Conservation (phyloP, 2,797 vertebrate species). For the Hapalemur alaotrensis region DNA sequence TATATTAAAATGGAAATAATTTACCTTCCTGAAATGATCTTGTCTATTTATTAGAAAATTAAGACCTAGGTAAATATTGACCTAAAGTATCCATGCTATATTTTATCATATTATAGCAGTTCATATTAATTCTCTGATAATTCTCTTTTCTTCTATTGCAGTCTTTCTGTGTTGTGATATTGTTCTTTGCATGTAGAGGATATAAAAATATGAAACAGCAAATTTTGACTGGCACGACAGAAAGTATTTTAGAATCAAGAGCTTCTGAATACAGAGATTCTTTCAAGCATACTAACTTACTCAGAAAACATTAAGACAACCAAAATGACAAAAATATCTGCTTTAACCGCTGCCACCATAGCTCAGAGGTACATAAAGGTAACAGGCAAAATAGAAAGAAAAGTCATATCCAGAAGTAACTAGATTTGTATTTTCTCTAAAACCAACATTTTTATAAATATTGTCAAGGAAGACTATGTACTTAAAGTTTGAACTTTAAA, state of each 20-base stretch:
- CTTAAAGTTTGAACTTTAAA: not conserved
- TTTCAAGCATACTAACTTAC: not conserved
- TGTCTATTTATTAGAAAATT: not conserved
- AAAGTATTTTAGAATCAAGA: not conserved
- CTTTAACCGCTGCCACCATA: not conserved
- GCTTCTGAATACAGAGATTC: not conserved
- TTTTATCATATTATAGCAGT: not conserved
- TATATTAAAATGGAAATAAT: conserved; percentile 35
- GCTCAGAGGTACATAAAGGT: not conserved
- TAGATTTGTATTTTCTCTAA: not conserved
- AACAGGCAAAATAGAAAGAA: not conserved
- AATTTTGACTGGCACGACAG: not conserved
- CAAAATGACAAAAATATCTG: not conserved
- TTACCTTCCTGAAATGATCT: conserved; percentile 40
- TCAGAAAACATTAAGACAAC: not conserved
- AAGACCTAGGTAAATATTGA: conserved; percentile 30
- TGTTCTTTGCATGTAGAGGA: not conserved
- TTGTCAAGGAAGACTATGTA: not conserved
- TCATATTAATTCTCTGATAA: not conserved
- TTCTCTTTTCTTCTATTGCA: not conserved
- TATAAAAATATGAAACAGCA: not conserved
- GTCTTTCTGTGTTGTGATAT: not conserved
- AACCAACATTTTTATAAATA: not conserved
- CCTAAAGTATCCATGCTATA: not conserved
- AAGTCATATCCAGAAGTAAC: not conserved